A percentile compares a stretch with the other conserved stretches of the same genome.
These are phyloP conservation scores for Clitarchus hookeri DNA, from an alignment of 2,888 invertebrate genomes.

Conservation along the genomic window DNA sequence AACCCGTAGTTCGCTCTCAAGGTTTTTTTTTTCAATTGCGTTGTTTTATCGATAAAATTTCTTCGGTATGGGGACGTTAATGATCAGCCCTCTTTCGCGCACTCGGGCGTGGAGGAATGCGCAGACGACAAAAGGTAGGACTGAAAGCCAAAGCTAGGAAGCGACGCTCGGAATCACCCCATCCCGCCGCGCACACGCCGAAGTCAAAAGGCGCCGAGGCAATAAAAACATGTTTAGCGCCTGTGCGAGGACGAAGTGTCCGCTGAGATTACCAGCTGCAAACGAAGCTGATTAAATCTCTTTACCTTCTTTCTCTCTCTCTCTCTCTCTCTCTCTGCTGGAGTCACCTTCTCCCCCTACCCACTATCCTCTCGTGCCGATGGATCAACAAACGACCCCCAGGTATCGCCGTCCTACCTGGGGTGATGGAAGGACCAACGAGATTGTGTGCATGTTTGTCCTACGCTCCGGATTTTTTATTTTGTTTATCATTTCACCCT, in stretches of 20 bases:
- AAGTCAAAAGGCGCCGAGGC: neutral
- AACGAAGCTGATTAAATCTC: constrained; percentile 19
- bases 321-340: neutral
- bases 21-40: no score
- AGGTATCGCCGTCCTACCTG: neutral
- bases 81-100: no score
- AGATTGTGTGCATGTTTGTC: neutral
- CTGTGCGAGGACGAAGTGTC: neutral
- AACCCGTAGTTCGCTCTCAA: no score
- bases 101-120: no score
- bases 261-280: neutral
- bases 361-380: no score
- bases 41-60: no score
- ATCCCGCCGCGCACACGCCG: neutral
- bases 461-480: neutral
- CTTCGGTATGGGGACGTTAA: no score
- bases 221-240: neutral
- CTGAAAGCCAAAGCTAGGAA: neutral
- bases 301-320: neutral
- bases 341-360: no score
- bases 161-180: neutral
- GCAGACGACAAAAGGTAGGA: neutral
- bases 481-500: neutral
- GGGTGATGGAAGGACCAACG: neutral
- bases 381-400: neutral